Evolutionary conservation across 2,797 vertebrate genomes (phyloP).

Genomic region (Cirrhinus mrigala): DNA sequence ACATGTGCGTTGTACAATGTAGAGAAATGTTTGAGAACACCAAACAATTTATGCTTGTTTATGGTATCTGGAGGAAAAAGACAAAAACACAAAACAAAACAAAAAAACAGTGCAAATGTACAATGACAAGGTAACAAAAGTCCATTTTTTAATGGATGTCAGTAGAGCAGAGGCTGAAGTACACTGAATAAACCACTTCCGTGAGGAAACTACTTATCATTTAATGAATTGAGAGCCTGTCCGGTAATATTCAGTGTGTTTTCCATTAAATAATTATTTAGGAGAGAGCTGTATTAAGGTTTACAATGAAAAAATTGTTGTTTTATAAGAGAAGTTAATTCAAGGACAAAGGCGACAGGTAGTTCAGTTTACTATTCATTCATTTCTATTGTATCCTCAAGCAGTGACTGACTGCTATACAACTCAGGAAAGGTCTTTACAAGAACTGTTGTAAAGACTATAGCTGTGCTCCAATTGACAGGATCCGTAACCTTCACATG

Average conservation of each 20-base stretch:
- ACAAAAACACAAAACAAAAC: too few species aligned
- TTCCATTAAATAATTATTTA: neutral
- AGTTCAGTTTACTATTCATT: neutral
- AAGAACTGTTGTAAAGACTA: neutral
- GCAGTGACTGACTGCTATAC: neutral
- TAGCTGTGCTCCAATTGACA: neutral
- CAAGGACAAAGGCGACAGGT: neutral
- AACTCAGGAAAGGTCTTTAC: neutral
- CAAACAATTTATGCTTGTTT: neutral
- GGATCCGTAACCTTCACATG: neutral
- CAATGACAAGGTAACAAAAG: neutral
- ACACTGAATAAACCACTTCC: neutral
- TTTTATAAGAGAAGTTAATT: neutral
- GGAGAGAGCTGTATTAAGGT: neutral
- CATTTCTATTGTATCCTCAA: neutral
- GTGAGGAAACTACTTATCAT: neutral
- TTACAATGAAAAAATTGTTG: neutral
- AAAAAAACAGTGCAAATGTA: too few species aligned
- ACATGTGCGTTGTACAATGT: neutral
- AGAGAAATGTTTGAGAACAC: neutral
- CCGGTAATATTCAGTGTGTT: neutral
- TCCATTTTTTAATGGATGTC: neutral
- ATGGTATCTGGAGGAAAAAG: too few species aligned
- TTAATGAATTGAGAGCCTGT: neutral
- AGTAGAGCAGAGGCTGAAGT: neutral